A percentile compares a stretch with the other conserved stretches of the same genome.
These are phyloP conservation scores for Crotalus helleri DNA, from an alignment of 2,113 vertebrate genomes.

Conservation along the genomic window DNA sequence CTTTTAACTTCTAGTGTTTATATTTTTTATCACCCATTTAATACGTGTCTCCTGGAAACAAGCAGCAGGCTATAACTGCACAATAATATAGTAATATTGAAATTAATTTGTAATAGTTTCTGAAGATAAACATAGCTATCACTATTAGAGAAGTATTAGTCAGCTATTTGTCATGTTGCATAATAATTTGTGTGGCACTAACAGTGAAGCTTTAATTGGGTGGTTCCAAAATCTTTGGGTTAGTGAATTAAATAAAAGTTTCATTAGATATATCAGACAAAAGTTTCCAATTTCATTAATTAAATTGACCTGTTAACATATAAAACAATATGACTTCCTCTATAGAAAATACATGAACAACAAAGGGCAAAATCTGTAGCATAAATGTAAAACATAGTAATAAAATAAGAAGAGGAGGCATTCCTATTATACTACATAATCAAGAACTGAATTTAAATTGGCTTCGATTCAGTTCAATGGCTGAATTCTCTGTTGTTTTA, in stretches of 20 bases:
- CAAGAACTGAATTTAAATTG: constrained; percentile 3
- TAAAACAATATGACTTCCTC: background rate
- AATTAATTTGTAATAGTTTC: constrained; percentile 26
- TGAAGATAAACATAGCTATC: constrained; percentile 1
- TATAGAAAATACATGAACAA: background rate
- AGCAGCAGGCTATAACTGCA: constrained; percentile 49
- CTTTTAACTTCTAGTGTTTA: background rate
- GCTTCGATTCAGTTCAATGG: background rate
- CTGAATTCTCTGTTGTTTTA: constrained; percentile 19
- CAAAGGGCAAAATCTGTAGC: background rate
- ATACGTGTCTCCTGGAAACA: background rate
- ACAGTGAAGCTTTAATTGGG: constrained; percentile 29
- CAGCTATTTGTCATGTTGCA: constrained; percentile 39
- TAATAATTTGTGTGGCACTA: constrained; percentile 6
- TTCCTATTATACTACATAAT: background rate
- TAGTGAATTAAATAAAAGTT: background rate
- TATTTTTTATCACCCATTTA: background rate
- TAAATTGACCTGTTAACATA: constrained; percentile 3
- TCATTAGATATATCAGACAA: constrained; percentile 7
- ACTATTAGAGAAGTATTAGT: background rate
- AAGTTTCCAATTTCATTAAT: background rate
- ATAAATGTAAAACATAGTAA: background rate
- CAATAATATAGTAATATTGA: background rate
- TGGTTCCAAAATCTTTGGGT: constrained; percentile 26
- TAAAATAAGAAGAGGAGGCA: constrained; percentile 5